These are phyloP conservation scores for Rhysida immarginata DNA, from an alignment of 1,140 invertebrate species.

Conservation along the genomic window DNA sequence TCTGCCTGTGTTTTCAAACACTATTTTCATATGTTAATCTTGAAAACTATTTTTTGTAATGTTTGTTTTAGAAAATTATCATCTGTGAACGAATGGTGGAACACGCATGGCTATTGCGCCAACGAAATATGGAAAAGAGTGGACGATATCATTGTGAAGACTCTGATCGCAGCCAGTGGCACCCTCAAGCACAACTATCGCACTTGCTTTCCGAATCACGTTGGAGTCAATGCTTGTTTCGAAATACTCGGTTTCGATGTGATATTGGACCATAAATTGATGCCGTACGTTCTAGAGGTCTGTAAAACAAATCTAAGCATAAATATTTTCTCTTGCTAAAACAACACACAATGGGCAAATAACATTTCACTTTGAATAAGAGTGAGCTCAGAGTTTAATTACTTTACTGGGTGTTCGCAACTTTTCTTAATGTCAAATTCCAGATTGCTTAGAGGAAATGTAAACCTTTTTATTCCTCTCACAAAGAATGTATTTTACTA, in stretches of 20 bases:
- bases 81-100: constrained; percentile 57
- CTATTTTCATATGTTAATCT: no score
- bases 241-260: constrained; percentile 80
- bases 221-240: constrained; percentile 69
- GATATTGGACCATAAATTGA: constrained; percentile 64
- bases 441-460: no score
- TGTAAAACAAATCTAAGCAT: no score
- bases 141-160: constrained; percentile 81
- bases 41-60: neutral
- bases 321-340: no score
- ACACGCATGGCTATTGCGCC: constrained; percentile 50
- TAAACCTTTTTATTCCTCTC: no score
- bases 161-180: constrained; percentile 65
- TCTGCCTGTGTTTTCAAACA: no score
- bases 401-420: no score
- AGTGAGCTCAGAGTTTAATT: no score
- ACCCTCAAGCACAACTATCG: constrained; percentile 73
- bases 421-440: no score
- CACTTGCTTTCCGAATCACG: constrained; percentile 70
- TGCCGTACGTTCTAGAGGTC: constrained; percentile 71
- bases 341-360: no score
- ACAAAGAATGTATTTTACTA: no score
- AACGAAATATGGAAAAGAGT: constrained; percentile 60
- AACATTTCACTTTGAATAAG: no score
- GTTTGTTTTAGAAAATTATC: constrained; percentile 48